Percentiles rank a stretch among this genome's conserved stretches.
Evolutionary conservation across 2,797 vertebrate genomes (phyloP).

Genomic region (Semotilus atromaculatus): DNA sequence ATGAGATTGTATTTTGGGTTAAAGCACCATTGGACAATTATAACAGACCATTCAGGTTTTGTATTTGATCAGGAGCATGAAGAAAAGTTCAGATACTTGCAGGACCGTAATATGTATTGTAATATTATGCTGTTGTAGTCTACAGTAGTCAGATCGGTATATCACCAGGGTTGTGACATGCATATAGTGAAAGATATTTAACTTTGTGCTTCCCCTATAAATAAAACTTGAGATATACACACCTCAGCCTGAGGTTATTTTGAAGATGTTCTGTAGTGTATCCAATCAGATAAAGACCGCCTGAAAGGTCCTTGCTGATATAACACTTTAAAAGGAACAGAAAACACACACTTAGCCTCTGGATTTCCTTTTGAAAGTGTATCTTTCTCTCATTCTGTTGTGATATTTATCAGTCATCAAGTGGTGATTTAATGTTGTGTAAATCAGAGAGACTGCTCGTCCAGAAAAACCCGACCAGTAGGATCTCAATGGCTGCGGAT

Average conservation of each 20-base stretch:
- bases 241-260: neutral
- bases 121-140: neutral
- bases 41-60: neutral
- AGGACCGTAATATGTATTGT: neutral
- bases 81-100: neutral
- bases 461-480: conserved; percentile 60
- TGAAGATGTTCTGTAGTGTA: conserved; percentile 1
- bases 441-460: conserved; percentile 59
- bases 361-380: neutral
- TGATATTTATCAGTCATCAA: conserved; percentile 63
- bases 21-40: neutral
- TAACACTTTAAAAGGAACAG: conserved; percentile 12
- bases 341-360: neutral
- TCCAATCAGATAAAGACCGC: conserved; percentile 12
- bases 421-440: conserved; percentile 59
- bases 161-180: neutral
- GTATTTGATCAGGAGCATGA: neutral
- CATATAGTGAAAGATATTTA: neutral
- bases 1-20: conserved; percentile 4
- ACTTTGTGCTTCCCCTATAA: conserved; percentile 24
- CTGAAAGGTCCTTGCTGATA: neutral
- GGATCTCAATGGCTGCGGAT: conserved; percentile 67
- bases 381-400: neutral
- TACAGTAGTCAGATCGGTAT: neutral
- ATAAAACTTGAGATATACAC: conserved; percentile 11